These are phyloP conservation scores for Rhynchophorus ferrugineus DNA, from an alignment of 1,140 invertebrate genomes.

Conservation along the genomic window DNA sequence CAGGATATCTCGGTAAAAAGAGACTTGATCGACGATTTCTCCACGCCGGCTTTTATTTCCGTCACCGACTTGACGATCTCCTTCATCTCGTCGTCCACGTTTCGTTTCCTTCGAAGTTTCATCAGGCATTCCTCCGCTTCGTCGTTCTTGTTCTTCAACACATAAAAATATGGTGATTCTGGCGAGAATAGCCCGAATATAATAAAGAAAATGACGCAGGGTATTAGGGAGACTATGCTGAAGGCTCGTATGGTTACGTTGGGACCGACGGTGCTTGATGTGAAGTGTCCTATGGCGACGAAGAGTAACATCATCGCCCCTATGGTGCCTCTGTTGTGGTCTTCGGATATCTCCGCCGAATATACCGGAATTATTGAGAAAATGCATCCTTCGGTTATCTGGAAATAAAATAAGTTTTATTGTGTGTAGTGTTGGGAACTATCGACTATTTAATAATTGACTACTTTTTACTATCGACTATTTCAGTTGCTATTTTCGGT, in stretches of 20 bases:
- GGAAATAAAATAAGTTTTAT: conserved; percentile 1
- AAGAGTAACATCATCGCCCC: conserved; percentile 28
- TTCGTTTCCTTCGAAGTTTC: conserved; percentile 49
- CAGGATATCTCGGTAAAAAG: conserved; percentile 37
- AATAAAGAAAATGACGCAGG: conserved; percentile 48
- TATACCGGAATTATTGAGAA: conserved; percentile 46
- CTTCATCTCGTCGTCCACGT: conserved; percentile 16
- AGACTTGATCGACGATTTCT: conserved; percentile 5
- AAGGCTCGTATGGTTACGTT: conserved; percentile 48
- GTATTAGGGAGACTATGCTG: conserved; percentile 42
- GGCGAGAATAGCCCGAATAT: conserved; percentile 49
- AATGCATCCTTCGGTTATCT: conserved; percentile 40
- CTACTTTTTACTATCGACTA: no score
- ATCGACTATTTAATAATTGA: no score
- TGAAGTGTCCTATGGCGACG: conserved; percentile 22
- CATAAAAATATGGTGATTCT: conserved; percentile 67
- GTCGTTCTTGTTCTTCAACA: conserved; percentile 49
- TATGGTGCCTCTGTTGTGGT: conserved; percentile 25
- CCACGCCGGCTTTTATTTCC: conserved; percentile 33
- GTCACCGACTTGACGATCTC: conserved; percentile 14
- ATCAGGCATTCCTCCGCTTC: conserved; percentile 55
- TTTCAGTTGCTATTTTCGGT: no score
- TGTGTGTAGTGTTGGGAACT: no score
- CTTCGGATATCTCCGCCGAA: conserved; percentile 45
- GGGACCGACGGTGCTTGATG: conserved; percentile 51